Conservation (phyloP, 2,113 vertebrate genomes). For the Rana temporaria region DNA sequence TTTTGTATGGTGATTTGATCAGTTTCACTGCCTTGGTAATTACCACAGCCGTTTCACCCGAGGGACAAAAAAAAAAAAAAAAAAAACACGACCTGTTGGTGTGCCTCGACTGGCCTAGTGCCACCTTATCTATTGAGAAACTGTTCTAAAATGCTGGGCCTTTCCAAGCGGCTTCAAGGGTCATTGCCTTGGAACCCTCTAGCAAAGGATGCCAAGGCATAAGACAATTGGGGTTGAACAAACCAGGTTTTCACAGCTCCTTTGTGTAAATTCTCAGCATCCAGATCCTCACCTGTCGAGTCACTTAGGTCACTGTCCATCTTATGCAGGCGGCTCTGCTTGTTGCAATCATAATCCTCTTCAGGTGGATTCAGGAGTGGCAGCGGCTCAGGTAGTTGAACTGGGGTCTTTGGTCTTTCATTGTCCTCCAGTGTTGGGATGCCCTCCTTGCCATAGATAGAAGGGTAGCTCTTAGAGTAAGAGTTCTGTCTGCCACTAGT, state of each 20-base stretch:
- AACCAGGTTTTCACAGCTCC: not conserved
- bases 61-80: no score
- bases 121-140: no score
- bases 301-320: constrained; percentile 52
- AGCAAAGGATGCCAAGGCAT: no score
- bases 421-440: constrained; percentile 63
- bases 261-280: no score
- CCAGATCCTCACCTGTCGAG: constrained; percentile 48
- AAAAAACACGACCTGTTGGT: no score
- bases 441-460: constrained; percentile 73
- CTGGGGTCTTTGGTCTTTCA: constrained; percentile 63
- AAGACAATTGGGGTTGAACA: not conserved
- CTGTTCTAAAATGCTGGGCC: no score
- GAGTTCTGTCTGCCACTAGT: constrained; percentile 63
- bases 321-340: constrained; percentile 55
- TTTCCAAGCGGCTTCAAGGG: no score
- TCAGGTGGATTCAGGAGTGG: constrained; percentile 60
- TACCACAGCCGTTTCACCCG: no score
- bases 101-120: no score
- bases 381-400: constrained; percentile 40
- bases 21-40: no score
- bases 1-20: no score
- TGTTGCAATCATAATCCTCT: constrained; percentile 67
- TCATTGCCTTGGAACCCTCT: no score
- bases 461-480: constrained; percentile 82